Evolutionary conservation across 2,888 invertebrate species (phyloP), one percentile per base, ranked within the genome.

Genomic region (Epsilonema sp.): DNA sequence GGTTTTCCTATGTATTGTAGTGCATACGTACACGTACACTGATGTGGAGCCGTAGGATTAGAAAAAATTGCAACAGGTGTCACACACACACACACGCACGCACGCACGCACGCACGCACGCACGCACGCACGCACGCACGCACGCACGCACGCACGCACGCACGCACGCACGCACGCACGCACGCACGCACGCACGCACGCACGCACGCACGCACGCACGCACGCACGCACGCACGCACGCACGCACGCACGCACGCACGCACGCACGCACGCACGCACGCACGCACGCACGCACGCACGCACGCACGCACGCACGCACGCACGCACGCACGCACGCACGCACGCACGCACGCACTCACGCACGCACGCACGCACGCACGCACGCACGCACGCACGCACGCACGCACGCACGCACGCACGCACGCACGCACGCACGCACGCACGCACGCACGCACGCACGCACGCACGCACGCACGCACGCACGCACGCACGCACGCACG

Each of bases 291-390:
- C 44, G 44, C 44, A 44, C 36, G 44, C 36, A 40, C 41, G 41
- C 41, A 44, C 36, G 44, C 44, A 44, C 40, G 44, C 44, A 44
- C 44, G 44, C 44, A 44, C 42, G 44, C 44, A 39, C 44, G 44
- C 44, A 44, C 44, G 44, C 44, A 44, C 44, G 44, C 44, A 44
- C 44, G 44, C 44, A 44, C 44, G 44, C 44, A n/a, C n/a, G n/a
- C n/a, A n/a, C n/a, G n/a, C n/a, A n/a, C n/a, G n/a, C n/a, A n/a
- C n/a, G n/a, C n/a, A n/a, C n/a, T n/a, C n/a, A n/a, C n/a, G n/a
- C n/a, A n/a, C n/a, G n/a, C n/a, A n/a, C n/a, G n/a, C n/a, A 44
- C 44, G 44, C 44, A 44, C 44, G 44, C 44, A 44, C 44, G 44
- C 36, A 44, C 44, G 36, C 44, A 44, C 44, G 44, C 44, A 44